Evolutionary conservation across 1,140 invertebrate species (phyloP), one percentile per base, ranked within the genome.

Genomic region (Probaryconus sp.): DNA sequence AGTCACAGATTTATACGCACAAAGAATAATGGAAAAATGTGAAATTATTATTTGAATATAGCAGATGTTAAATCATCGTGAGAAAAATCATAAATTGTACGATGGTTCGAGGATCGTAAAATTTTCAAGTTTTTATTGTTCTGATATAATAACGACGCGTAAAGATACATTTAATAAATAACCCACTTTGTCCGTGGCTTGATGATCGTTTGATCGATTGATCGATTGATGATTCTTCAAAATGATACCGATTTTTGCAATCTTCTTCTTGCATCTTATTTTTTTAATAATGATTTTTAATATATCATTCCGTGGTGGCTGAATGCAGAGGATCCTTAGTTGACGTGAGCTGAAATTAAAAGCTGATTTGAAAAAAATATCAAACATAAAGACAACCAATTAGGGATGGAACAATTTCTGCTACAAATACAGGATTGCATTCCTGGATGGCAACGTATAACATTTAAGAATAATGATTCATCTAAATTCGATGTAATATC

Each of bases 281-380:
- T 74, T 78, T 71, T 76, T 2, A 28, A 63, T 69, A 64, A 45
- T n/a, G n/a, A 43, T 79, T 67, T 64, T 45, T 74, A 69, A 61
- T 79, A 58, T 76, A 75, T 81, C 72, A 76, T 79, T 83, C 75
- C 81, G 64, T 73, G 45, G 60, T 74, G 81, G 78, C 45, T 72
- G 82, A n/a, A 76, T 69, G 69, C 51, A n/a, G n/a, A 55, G 68
- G 77, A 76, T 84, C 80, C 78, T 83, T 85, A 86, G 77, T 81
- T 74, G 76, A 63, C 81, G 71, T 82, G 79, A 80, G 85, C 85
- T 87, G 84, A 82, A 87, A 79, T 73, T 77, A 71, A 79, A 74
- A 63, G 20, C 3, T 6, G 5, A 38, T 58, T 51, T 55, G 13
- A 38, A 31, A 42, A 42, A 56, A 50, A 50, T 10, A 35, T 47